Base-by-base conservation (phyloP, 2,113 vertebrate species). In the Xenopus tropicalis region DNA sequence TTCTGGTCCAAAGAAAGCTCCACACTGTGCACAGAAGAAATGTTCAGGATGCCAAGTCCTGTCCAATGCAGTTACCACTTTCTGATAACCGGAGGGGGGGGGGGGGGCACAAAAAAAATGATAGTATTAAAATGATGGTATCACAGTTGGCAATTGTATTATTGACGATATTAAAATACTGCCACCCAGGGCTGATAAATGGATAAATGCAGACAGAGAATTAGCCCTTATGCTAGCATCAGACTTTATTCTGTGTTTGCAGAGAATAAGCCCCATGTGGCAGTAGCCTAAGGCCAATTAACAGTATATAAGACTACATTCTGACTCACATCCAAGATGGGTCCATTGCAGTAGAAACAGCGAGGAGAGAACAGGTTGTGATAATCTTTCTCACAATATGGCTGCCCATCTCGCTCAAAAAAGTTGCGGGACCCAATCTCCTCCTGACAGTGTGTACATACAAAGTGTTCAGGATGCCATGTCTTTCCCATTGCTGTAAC, bases 391-490 rank as follows among this genome's bases (percentile, higher is more conserved):
- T 98, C 97, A 1, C 97, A 99, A 90, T 98, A 99, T 14, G 97
- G 97, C 86, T 95, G 95, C 1, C 97, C 94, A 0, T 99, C 96
- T 5, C 96, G 90, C 85, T 99, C 97, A 54, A 99, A 99, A 87
- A 99, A 99, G 87, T 98, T 99, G 73, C 96, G 94, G 1, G 97
- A 98, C 9, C 97, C 97, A 0, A 99, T 99, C 88, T 99, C 97
- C 78, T 98, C 96, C 81, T 98, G 96, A 86, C 97, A 99, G 86
- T 99, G 96, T 44, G 94, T 98, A 85, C 97, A 99, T 82, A 98
- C 97, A 9, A 99, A 99, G 87, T 99, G 97, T 75, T 99, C 97
- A 0, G 97, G 97, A 80, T 99, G 97, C 97, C 97, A 99, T 0
- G 97, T 97, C 79, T 94, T 95, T 62, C 97, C 97, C 97, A 99